A percentile compares a stretch with the other conserved stretches of the same genome.
These are phyloP conservation scores for Gobius niger DNA, from an alignment of 2,113 vertebrate genomes.

Conservation along the genomic window DNA sequence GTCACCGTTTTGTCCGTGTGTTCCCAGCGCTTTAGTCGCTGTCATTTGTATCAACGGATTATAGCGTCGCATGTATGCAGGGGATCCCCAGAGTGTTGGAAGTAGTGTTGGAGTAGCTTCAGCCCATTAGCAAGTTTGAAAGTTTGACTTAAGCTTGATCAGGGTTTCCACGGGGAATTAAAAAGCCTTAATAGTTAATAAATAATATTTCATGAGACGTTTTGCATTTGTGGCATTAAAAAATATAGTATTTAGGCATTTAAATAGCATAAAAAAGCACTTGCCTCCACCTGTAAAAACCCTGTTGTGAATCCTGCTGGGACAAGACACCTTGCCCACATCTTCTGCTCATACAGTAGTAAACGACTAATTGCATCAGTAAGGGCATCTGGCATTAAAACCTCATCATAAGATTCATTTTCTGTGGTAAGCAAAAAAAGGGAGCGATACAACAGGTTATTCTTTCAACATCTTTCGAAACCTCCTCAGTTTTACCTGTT, in stretches of 20 bases:
- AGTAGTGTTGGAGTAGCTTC: not conserved
- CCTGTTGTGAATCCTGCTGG: not conserved
- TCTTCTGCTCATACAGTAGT: no score
- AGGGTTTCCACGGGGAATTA: no score
- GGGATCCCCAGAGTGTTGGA: not conserved
- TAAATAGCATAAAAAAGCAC: no score
- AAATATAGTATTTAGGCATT: no score
- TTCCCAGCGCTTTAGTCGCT: not conserved
- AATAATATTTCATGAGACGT: no score
- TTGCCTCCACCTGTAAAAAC: no score
- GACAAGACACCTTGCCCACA: not conserved
- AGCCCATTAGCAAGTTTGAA: not conserved
- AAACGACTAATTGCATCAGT: not conserved
- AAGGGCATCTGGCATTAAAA: not conserved
- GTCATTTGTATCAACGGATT: slow-evolving; percentile 15
- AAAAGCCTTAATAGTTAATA: no score
- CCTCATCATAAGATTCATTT: no score
- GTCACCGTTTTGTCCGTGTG: slow-evolving; percentile 14
- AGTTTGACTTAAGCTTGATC: no score
- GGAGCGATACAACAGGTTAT: no score
- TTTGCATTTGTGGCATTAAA: no score
- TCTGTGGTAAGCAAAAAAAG: no score
- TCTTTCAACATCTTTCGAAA: not conserved
- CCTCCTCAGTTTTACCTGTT: not conserved
- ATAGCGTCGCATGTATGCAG: slow-evolving; percentile 7